Base-by-base conservation (phyloP, 2,888 invertebrate genomes). In the Drosophila multiciliata region DNA sequence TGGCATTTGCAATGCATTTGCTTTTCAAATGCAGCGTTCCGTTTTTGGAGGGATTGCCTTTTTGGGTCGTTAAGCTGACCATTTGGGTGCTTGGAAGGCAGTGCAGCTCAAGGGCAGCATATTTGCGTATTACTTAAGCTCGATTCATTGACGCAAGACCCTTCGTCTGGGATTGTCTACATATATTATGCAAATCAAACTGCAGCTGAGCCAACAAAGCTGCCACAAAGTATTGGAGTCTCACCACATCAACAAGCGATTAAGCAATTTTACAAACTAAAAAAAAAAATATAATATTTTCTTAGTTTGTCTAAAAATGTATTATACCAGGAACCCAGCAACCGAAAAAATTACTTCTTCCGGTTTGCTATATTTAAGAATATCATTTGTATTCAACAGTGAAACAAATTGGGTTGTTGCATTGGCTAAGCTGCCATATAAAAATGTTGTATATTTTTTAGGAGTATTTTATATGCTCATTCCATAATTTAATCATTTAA, bases 21-120 rank as follows among this genome's bases (percentile, higher is more conserved):
- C 49, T 52, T 80, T 72, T 82, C 85, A 79, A 87, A 87, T 86
- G 80, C 82, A 74, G 29, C 23, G 33, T 26, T 35, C 68, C 69
- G 20, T 64, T 70, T 70, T 26, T 68, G 70, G 65, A 12, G 26
- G 17, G 26, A 7, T 32, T 38, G 62, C 70, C 74, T 55, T 73
- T 52, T 64, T 52, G 63, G 60, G 17, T 8, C n/a, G 35, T 29
- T 38, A 23, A 11, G 57, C 26, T 40, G 65, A 38, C 84, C 76
- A 68, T 76, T 72, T 74, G 52, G 17, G 66, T 48, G 38, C 55
- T 69, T 69, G 66, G 58, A 62, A 29, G 50, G 68, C 64, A 68
- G 29, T 62, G 59, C 61, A 61, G 66, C 73, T 62, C 83, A 86
- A 86, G 86, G 86, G 66, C 83, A 83, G 57, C 73, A 26, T n/a